Percentiles rank a stretch among this genome's conserved stretches.
Conservation (phyloP, 2,797 vertebrate genomes). For the Notamacropus eugenii region DNA sequence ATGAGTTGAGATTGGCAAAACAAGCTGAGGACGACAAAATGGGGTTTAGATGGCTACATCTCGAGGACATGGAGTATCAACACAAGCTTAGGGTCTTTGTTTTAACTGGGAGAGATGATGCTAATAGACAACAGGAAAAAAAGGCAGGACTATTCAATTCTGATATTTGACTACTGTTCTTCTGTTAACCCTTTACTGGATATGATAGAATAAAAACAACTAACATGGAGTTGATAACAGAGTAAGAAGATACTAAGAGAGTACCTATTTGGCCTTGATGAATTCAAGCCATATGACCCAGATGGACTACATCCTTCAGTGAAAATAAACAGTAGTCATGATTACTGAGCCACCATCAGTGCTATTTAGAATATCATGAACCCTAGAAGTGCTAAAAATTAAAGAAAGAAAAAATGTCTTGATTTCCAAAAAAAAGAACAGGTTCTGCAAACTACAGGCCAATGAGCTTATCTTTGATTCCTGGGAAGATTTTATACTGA, state of each 20-base stretch:
- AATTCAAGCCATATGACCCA: neutral
- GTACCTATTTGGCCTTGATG: neutral
- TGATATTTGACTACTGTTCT: too few species aligned
- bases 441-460: neutral
- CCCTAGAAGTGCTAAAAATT: neutral
- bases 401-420: neutral
- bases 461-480: neutral
- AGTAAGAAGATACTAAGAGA: neutral
- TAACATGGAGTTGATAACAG: too few species aligned
- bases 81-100: too few species aligned
- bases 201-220: too few species aligned
- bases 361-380: neutral
- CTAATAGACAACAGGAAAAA: too few species aligned
- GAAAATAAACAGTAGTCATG: neutral
- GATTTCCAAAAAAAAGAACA: neutral
- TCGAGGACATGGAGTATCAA: too few species aligned
- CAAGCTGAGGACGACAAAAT: too few species aligned
- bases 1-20: too few species aligned
- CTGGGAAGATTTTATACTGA: neutral
- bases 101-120: too few species aligned
- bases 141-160: too few species aligned
- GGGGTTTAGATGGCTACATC: too few species aligned
- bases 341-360: neutral
- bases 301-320: neutral
- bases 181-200: too few species aligned